Base-by-base conservation (phyloP, 2,797 vertebrate genomes). In the Florisuga fusca region DNA sequence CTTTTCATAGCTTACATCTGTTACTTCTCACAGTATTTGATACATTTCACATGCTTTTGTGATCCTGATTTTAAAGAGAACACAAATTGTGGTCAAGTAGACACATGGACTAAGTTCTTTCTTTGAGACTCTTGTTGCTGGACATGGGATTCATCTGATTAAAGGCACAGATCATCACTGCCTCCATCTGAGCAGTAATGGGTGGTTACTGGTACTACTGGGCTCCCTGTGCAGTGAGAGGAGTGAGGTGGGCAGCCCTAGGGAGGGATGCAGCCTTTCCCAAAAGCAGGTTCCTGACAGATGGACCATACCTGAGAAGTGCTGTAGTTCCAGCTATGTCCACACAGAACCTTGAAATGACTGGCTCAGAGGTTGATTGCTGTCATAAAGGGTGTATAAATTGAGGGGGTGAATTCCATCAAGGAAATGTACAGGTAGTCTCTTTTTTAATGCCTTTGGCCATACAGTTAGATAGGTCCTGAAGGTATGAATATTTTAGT, bases 1-100 rank as follows among this genome's bases (percentile, higher is more conserved):
- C 36, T 94, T 96, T 92, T 94, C 57, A 58, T 88, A 86, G 84
- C 51, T 77, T 64, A 19, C 48, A 82, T 74, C 41, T 45, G 26
- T 78, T 91, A 66, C 63, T 93, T 87, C 59, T 88, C 62, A 71
- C 7, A 10, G 62, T 67, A 54, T 69, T 89, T 59, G 59, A 67
- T 93, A 16, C 41, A 83, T 84, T 95, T 73, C 81, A 18, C 6
- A 6, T 84, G 51, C 31, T 85, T 93, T 51, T 62, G 33, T 78
- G 43, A 73, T 81, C 8, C 34, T 63, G n/a, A 58, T 72, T 92
- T 83, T 55, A 66, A 84, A 63, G 26, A 27, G 77, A 41, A 63
- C 55, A 71, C 53, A 85, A 63, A 68, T 26, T 27, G 18, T 55
- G 31, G 21, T 53, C 31, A 72, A 12, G 9, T 8, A 38, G 34